phyloP scores from a whole-genome alignment of 2,113 vertebrate genomes.

The Perccottus glenii region DNA sequence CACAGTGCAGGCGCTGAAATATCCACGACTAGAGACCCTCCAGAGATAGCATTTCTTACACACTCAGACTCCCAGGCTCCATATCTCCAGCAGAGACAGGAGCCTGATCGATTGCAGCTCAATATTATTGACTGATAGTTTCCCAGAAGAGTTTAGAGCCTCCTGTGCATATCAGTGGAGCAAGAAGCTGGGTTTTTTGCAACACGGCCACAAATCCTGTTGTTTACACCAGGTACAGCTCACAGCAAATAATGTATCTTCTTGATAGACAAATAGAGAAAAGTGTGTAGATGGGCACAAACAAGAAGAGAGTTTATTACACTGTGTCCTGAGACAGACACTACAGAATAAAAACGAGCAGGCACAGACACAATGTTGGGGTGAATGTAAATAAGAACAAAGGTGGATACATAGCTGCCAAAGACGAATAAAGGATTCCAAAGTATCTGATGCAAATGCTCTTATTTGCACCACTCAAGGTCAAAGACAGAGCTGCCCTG shows the following conservation, averaged over 20 bases:
- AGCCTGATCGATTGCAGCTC: conserved; percentile 69
- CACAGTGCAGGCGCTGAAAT: conserved; percentile 14
- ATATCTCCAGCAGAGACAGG: conserved; percentile 40
- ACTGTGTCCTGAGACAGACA: neutral
- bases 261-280: conserved; percentile 12
- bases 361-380: conserved; percentile 4
- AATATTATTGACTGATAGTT: conserved; percentile 64
- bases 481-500: conserved; percentile 26
- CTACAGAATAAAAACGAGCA: conserved; percentile 2
- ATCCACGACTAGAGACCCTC: conserved; percentile 35
- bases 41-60: conserved; percentile 30
- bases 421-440: conserved; percentile 15
- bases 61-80: conserved; percentile 71
- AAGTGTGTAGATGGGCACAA: neutral
- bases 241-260: neutral
- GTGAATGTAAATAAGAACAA: conserved; percentile 5
- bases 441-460: conserved; percentile 17
- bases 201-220: conserved; percentile 8
- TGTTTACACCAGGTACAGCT: conserved; percentile 14
- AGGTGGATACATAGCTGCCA: conserved; percentile 16
- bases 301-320: conserved; percentile 5
- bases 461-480: conserved; percentile 39
- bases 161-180: conserved; percentile 46
- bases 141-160: conserved; percentile 49
- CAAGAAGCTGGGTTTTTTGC: conserved; percentile 15